These are phyloP conservation scores for Timandra comae DNA, from an alignment of 2,888 invertebrate genomes.

Conservation along the genomic window DNA sequence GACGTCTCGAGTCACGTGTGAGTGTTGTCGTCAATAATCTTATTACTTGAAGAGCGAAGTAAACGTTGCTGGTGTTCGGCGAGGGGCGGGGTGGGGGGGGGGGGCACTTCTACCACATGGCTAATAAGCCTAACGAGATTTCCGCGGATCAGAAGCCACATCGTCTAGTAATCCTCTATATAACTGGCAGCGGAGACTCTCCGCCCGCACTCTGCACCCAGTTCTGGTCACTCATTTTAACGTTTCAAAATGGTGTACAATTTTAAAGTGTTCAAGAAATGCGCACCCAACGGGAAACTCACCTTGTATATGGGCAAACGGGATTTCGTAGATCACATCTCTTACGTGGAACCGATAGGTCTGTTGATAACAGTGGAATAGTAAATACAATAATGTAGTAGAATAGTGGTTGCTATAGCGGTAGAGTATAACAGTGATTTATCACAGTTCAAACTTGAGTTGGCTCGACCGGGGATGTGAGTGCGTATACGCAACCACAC, in stretches of 20 bases:
- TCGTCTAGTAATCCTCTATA: constrained; percentile 54
- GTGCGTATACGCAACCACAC: too few relatives aligned
- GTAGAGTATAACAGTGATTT: too few relatives aligned
- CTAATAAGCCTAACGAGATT: constrained; percentile 55
- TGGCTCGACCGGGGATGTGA: too few relatives aligned
- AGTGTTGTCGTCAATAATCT: too few relatives aligned
- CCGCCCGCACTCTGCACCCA: constrained; percentile 1
- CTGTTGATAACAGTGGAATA: too few relatives aligned
- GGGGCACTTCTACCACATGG: constrained; percentile 14
- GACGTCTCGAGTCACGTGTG: too few relatives aligned
- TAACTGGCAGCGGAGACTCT: constrained; percentile 22
- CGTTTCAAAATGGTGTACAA: constrained; percentile 87
- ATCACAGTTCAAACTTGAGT: too few relatives aligned
- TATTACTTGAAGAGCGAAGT: too few relatives aligned
- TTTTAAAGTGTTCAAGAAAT: constrained; percentile 94
- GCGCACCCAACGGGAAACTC: constrained; percentile 90
- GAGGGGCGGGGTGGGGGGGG: too few relatives aligned
- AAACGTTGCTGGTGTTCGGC: too few relatives aligned
- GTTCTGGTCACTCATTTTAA: constrained; percentile 2
- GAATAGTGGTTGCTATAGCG: too few relatives aligned
- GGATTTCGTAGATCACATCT: constrained; percentile 92
- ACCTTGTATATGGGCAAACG: constrained; percentile 90
- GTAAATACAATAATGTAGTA: too few relatives aligned
- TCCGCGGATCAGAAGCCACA: constrained; percentile 48
- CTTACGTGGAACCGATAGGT: constrained; percentile 91